Conservation (phyloP, 2,888 invertebrate genomes). For the Lepidocyrtinus sp. region DNA sequence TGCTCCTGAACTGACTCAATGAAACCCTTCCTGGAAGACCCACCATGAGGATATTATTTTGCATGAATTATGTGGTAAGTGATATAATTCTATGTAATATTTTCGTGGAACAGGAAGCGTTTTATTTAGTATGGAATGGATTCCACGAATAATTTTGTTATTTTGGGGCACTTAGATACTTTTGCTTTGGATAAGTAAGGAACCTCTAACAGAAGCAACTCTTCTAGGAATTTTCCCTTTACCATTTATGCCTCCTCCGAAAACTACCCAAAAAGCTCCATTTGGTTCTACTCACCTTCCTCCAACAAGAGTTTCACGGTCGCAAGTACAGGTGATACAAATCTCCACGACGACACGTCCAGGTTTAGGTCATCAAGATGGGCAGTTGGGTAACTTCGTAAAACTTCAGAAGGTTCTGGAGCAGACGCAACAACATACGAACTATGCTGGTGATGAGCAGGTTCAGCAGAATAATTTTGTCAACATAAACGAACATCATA, state of each 20-base stretch:
- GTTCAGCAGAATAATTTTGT: background rate
- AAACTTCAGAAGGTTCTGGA: background rate
- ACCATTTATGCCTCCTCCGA: slow-evolving; percentile 29
- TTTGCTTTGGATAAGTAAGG: slow-evolving; percentile 15
- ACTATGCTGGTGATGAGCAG: background rate
- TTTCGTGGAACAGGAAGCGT: too few relatives aligned
- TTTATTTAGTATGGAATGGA: too few relatives aligned
- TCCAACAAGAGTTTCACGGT: background rate
- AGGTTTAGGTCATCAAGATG: background rate
- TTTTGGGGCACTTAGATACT: slow-evolving; percentile 54
- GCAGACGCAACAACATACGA: background rate
- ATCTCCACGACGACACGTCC: background rate
- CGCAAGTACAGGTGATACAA: background rate
- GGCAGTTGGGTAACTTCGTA: background rate
- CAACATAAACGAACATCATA: background rate
- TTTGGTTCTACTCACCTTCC: background rate
- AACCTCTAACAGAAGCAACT: slow-evolving; percentile 21
- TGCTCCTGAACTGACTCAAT: slow-evolving; percentile 21
- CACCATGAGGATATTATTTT: slow-evolving; percentile 38
- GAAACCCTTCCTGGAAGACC: background rate
- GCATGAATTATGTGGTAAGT: slow-evolving; percentile 36
- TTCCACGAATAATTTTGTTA: background rate
- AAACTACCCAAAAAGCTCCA: background rate
- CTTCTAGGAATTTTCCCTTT: slow-evolving; percentile 34
- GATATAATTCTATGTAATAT: too few relatives aligned